phyloP scores from a whole-genome alignment of 2,797 vertebrate genomes.

The Dendrocincla tyrannina region DNA sequence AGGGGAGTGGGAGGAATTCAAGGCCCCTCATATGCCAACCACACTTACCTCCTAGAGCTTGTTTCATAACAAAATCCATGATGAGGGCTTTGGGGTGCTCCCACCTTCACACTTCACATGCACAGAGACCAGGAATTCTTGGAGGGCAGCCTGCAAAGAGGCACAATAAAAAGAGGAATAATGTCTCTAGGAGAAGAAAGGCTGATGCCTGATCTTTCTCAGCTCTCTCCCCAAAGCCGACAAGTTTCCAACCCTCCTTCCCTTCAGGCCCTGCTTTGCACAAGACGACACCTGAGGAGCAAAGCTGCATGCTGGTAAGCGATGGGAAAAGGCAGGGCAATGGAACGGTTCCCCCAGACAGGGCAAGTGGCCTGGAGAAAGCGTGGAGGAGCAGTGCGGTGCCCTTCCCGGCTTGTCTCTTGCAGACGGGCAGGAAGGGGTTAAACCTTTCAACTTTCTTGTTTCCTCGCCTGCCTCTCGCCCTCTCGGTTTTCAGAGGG shows the following conservation, averaged over 20 bases:
- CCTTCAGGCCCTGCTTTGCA: neutral
- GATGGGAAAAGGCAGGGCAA: neutral
- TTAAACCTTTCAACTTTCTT: slow-evolving; percentile 5
- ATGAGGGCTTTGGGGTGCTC: slow-evolving; percentile 83
- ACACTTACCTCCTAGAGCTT: slow-evolving; percentile 92
- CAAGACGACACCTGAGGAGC: neutral
- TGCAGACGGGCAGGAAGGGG: neutral
- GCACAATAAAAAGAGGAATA: neutral
- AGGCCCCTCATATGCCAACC: neutral
- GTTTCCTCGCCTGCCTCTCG: neutral
- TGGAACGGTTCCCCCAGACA: neutral
- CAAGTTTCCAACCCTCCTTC: neutral
- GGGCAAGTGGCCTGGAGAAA: neutral
- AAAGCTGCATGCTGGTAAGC: neutral
- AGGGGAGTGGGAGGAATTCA: too few species aligned
- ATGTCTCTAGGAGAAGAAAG: neutral
- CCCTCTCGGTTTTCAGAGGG: neutral
- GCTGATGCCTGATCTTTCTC: neutral
- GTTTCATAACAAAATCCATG: slow-evolving; percentile 98
- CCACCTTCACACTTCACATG: slow-evolving; percentile 81
- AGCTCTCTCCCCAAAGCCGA: neutral
- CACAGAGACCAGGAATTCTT: slow-evolving; percentile 64
- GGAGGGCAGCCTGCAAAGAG: neutral
- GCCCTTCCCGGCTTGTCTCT: neutral
- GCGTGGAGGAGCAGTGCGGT: neutral